Evolutionary conservation across 2,888 invertebrate species (phyloP).

Genomic region (Villa cingulata): DNA sequence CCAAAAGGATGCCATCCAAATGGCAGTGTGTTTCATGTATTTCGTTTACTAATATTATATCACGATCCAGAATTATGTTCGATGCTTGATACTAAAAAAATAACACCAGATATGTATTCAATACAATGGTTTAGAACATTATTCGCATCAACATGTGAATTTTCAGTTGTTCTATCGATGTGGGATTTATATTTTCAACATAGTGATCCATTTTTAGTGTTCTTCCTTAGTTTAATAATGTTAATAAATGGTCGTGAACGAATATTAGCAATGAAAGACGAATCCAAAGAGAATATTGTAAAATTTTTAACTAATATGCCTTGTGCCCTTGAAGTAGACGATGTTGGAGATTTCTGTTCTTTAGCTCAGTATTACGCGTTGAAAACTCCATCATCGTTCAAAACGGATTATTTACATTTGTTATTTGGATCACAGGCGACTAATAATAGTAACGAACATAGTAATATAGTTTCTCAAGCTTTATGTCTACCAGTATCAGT

Average conservation of each 20-base stretch:
- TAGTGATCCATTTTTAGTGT: slow-evolving; percentile 89
- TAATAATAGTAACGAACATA: background rate
- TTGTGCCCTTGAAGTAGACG: slow-evolving; percentile 77
- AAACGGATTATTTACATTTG: slow-evolving; percentile 62
- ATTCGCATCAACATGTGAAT: slow-evolving; percentile 69
- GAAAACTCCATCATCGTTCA: slow-evolving; percentile 85
- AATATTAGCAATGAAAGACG: slow-evolving; percentile 61
- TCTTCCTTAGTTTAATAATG: slow-evolving; percentile 90
- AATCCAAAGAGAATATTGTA: slow-evolving; percentile 54
- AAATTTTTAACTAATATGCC: slow-evolving; percentile 62
- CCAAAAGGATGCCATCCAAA: slow-evolving; percentile 61
- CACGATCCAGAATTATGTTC: slow-evolving; percentile 97
- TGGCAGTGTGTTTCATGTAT: slow-evolving; percentile 61
- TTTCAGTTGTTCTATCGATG: slow-evolving; percentile 79
- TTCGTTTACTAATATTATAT: slow-evolving; percentile 69
- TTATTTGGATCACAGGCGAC: slow-evolving; percentile 37
- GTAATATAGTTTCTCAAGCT: slow-evolving; percentile 54
- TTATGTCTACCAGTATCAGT: slow-evolving; percentile 94
- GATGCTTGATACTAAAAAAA: slow-evolving; percentile 87
- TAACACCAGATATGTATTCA: slow-evolving; percentile 84
- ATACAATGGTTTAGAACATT: slow-evolving; percentile 80
- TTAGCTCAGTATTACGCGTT: slow-evolving; percentile 90
- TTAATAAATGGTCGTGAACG: slow-evolving; percentile 86
- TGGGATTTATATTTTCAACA: slow-evolving; percentile 97
- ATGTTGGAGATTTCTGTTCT: slow-evolving; percentile 93